A percentile compares a stretch with the other conserved stretches of the same genome.
Evolutionary conservation across 2,113 vertebrate species (phyloP).

Genomic region (Podocnemis expansa): DNA sequence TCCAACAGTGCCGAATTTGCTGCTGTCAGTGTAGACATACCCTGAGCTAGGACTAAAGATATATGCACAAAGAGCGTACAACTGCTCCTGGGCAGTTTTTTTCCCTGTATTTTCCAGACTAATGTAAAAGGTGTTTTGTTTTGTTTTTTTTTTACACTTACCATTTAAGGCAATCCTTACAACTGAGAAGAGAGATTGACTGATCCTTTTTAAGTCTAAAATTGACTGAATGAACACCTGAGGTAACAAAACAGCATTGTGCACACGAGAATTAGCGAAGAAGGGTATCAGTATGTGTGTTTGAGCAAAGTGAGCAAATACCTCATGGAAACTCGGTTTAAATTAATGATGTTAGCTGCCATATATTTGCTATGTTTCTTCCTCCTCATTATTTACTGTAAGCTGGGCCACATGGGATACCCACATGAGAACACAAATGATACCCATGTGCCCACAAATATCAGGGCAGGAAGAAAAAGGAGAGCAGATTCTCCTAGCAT

Average conservation of each 20-base stretch:
- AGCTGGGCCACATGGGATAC: too few relatives aligned
- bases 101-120: neutral
- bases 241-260: neutral
- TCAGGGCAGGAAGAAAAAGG: too few relatives aligned
- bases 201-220: neutral
- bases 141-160: neutral
- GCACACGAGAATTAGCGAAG: neutral
- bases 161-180: neutral
- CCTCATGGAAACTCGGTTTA: neutral
- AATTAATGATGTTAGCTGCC: neutral
- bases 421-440: too few relatives aligned
- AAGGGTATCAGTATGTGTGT: neutral
- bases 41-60: neutral
- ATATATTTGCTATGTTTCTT: neutral
- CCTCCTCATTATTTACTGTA: neutral
- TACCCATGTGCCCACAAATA: too few relatives aligned
- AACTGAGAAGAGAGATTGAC: neutral
- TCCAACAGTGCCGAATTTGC: too few relatives aligned
- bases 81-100: neutral
- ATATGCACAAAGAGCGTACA: neutral
- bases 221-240: neutral
- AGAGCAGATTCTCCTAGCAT: too few relatives aligned
- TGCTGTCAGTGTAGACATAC: too few relatives aligned
- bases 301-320: neutral
- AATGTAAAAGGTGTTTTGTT: neutral